Conservation (phyloP, 2,797 vertebrate genomes). For the Molossus alvarezi region DNA sequence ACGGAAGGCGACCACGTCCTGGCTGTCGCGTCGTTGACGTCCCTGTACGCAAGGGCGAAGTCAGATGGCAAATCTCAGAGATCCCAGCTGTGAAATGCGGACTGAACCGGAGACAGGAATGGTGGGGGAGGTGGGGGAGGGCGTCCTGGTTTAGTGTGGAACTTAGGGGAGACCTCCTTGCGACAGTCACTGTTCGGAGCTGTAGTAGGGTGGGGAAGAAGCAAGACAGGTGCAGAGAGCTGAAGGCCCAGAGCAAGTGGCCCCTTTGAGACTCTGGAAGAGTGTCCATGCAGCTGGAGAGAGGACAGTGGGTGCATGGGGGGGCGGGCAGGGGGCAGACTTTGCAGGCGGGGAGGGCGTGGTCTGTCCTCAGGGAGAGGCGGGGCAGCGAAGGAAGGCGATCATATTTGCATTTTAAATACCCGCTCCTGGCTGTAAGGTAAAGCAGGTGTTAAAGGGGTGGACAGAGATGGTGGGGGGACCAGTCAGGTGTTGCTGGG, state of each 20-base stretch:
- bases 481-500: neutral
- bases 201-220: neutral
- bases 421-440: neutral
- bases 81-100: neutral
- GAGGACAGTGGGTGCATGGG: neutral
- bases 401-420: neutral
- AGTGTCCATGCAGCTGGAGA: neutral
- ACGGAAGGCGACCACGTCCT: neutral
- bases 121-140: neutral
- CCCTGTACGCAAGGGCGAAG: neutral
- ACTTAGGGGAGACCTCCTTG: neutral
- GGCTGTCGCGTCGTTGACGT: neutral
- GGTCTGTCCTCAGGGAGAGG: slow-evolving; percentile 17
- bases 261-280: neutral
- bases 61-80: neutral
- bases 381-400: neutral
- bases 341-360: neutral
- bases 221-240: neutral
- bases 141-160: neutral
- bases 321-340: neutral
- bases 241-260: neutral
- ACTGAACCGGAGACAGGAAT: neutral
- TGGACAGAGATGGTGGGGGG: neutral
- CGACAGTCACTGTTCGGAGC: neutral
- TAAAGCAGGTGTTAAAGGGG: neutral